phyloP scores from a whole-genome alignment of 1,140 invertebrate species.

The Neodiprion lecontei region DNA sequence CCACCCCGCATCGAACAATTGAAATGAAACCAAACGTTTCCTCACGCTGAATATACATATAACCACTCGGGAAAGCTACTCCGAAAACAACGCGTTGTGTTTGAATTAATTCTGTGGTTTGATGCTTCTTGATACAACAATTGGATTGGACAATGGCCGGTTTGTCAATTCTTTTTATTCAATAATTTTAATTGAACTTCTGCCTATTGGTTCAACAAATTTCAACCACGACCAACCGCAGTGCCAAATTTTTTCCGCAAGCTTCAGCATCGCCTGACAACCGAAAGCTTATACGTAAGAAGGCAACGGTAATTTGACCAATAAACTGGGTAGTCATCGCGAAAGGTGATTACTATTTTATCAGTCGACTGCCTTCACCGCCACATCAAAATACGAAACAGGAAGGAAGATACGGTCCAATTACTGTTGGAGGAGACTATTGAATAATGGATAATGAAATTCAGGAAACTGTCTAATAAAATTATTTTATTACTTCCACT shows the following conservation, averaged over 20 bases:
- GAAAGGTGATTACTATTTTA: slow-evolving; percentile 1
- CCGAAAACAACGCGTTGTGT: neutral
- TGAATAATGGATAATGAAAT: slow-evolving; percentile 1
- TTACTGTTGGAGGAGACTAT: neutral
- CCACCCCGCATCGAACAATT: too few relatives aligned
- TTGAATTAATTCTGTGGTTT: neutral
- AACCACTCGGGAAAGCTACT: too few relatives aligned
- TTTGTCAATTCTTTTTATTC: neutral
- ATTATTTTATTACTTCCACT: neutral
- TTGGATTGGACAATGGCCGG: neutral
- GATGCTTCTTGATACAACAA: neutral
- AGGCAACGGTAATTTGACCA: neutral
- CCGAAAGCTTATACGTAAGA: neutral
- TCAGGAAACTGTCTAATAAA: neutral
- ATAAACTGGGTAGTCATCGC: slow-evolving; percentile 4
- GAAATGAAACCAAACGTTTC: too few relatives aligned
- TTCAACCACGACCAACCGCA: neutral
- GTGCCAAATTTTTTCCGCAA: too few relatives aligned
- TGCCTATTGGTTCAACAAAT: neutral
- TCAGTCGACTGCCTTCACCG: neutral
- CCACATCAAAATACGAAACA: neutral
- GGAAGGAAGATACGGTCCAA: slow-evolving; percentile 1
- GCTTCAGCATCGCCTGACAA: too few relatives aligned
- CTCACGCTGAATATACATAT: too few relatives aligned
- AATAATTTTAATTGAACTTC: neutral